A percentile compares a stretch with the other conserved stretches of the same genome.
These are phyloP conservation scores for Alca torda DNA, from an alignment of 2,797 vertebrate species.

Conservation along the genomic window DNA sequence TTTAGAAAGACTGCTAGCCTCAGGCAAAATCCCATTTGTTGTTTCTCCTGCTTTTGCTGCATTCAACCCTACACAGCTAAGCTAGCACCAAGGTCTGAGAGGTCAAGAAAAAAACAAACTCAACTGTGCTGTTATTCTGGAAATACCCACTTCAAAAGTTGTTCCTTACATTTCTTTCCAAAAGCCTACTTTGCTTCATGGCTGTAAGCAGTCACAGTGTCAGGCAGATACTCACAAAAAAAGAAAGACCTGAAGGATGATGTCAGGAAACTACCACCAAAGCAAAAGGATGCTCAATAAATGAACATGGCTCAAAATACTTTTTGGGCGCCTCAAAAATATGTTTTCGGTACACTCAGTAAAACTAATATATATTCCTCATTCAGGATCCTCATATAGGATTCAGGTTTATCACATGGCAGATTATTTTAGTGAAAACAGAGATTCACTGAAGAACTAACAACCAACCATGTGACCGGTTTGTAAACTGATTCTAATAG, in stretches of 20 bases:
- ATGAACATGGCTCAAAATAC: neutral
- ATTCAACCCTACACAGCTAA: neutral
- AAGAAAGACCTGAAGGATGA: neutral
- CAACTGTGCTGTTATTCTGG: neutral
- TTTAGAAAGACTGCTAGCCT: neutral
- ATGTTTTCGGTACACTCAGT: neutral
- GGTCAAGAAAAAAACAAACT: neutral
- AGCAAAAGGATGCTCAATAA: neutral
- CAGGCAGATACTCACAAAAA: neutral
- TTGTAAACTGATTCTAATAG: neutral
- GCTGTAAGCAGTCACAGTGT: neutral
- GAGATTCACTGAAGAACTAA: neutral
- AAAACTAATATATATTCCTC: neutral
- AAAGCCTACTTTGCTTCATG: neutral
- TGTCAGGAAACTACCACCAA: neutral
- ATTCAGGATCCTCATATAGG: neutral
- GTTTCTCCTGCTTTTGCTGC: neutral
- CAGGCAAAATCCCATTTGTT: neutral
- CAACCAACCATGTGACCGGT: fast-evolving
- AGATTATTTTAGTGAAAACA: neutral
- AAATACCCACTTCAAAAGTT: neutral
- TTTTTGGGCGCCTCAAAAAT: neutral
- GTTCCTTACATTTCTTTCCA: neutral
- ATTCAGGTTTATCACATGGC: neutral
- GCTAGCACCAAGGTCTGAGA: neutral